Evolutionary conservation across 2,888 invertebrate species (phyloP).

Genomic region (Heteropelma amictum): DNA sequence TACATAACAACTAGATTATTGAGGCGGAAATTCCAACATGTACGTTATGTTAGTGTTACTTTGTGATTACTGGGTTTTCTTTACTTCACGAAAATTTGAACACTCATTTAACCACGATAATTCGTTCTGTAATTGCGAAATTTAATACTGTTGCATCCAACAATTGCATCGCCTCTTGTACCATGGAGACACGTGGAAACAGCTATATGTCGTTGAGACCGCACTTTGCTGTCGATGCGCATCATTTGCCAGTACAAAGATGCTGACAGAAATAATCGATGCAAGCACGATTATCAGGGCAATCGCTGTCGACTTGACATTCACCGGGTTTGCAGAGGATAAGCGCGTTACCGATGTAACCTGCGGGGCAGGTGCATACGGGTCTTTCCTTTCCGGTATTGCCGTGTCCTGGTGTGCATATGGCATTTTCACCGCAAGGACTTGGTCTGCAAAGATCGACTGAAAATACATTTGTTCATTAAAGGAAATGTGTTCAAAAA

Average conservation of each 20-base stretch:
- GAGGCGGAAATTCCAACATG: no score
- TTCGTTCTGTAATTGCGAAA: neutral
- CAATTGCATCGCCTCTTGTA: conserved; percentile 81
- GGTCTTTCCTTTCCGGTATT: conserved; percentile 89
- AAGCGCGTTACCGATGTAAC: conserved; percentile 89
- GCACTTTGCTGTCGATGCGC: conserved; percentile 87
- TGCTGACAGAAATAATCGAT: conserved; percentile 85
- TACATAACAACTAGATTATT: no score
- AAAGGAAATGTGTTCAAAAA: neutral
- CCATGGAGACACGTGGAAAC: conserved; percentile 90
- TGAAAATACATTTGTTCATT: conserved; percentile 68
- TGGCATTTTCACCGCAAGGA: conserved; percentile 89
- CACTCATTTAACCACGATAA: conserved; percentile 9
- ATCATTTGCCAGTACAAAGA: conserved; percentile 87
- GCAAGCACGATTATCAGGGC: conserved; percentile 87
- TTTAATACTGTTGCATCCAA: conserved; percentile 77
- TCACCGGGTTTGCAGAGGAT: conserved; percentile 87
- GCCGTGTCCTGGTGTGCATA: conserved; percentile 91
- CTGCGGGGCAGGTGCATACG: conserved; percentile 90
- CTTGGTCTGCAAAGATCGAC: conserved; percentile 92
- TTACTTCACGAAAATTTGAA: no score
- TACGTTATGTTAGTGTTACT: no score
- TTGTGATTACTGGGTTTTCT: no score
- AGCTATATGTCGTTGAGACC: conserved; percentile 87
- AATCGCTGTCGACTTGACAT: conserved; percentile 88